Evolutionary conservation across 1,140 invertebrate genomes (phyloP), one percentile per base, ranked within the genome.

Genomic region (Lasioglossum baleicum): DNA sequence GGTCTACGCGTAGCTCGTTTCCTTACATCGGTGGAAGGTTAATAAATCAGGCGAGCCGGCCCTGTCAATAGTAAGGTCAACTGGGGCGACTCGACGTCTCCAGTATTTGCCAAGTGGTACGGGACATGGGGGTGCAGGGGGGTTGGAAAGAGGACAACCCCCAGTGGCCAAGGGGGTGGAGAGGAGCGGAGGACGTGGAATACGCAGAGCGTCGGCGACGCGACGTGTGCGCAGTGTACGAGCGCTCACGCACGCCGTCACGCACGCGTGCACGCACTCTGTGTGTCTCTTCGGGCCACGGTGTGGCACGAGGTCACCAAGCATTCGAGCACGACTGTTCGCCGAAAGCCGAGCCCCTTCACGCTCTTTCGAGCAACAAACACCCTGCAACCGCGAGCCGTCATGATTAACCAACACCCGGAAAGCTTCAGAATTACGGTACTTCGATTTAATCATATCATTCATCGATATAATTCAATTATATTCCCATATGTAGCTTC

Each of bases 21-120:
- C 65, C 83, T 85, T 84, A 60, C 75, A 81, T 56, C 66, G 60
- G 31, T 44, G 51, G 35, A 51, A 63, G 76, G 53, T 86, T 80
- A 77, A 87, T 88, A 88, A 87, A 88, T 85, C 84, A 84, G 68
- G 65, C 74, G 64, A 70, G 78, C 65, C 71, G 83, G 81, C 83
- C 83, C 83, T 87, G 82, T 87, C 86, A 87, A 85, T 84, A 63
- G 87, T 87, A 87, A 89, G 87, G 83, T 89, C 86, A 87, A 79
- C 64, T 64, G 77, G 63, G 83, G 77, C 82, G 85, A 85, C 84
- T 83, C 75, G 31, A 65, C 65, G 84, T 86, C 83, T 90, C 86
- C 81, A 82, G 31, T 75, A 80, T 86, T 89, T 89, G 88, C 83
- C 87, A 89, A 90, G 83, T 88, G 82, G 79, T 88, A 89, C 74